These are phyloP conservation scores for Hoplostethus atlanticus DNA, from an alignment of 2,797 vertebrate species.

Conservation along the genomic window DNA sequence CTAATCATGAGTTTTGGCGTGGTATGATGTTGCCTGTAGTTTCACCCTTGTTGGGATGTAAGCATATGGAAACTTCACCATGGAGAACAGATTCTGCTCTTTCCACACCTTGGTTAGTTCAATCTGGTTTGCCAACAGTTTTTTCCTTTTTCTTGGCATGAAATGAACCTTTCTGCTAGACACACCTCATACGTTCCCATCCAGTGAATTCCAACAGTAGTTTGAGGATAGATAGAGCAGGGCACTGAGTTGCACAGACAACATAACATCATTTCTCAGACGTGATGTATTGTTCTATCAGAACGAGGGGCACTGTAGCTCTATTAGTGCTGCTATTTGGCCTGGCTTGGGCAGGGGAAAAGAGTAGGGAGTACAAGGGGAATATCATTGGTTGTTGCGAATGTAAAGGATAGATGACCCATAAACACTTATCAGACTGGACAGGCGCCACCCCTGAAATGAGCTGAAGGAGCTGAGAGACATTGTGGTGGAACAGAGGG, in stretches of 20 bases:
- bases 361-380: background rate
- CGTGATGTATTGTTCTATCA: background rate
- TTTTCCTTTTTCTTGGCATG: background rate
- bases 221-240: background rate
- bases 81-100: background rate
- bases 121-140: background rate
- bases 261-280: background rate
- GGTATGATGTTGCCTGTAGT: background rate
- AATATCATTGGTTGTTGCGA: background rate
- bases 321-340: conserved; percentile 14
- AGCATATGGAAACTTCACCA: background rate
- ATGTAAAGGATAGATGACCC: background rate
- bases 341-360: conserved; percentile 3
- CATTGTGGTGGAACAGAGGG: conserved; percentile 15
- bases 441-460: background rate
- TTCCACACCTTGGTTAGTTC: conserved; percentile 1
- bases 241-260: background rate
- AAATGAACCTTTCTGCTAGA: background rate
- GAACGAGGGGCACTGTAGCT: conserved; percentile 6
- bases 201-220: background rate
- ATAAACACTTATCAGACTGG: background rate
- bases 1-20: background rate
- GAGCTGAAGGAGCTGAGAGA: conserved; percentile 27
- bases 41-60: background rate
- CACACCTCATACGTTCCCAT: conserved; percentile 9